Conservation (phyloP, 1,140 invertebrate genomes). For the Trichomalopsis sarcophagae region DNA sequence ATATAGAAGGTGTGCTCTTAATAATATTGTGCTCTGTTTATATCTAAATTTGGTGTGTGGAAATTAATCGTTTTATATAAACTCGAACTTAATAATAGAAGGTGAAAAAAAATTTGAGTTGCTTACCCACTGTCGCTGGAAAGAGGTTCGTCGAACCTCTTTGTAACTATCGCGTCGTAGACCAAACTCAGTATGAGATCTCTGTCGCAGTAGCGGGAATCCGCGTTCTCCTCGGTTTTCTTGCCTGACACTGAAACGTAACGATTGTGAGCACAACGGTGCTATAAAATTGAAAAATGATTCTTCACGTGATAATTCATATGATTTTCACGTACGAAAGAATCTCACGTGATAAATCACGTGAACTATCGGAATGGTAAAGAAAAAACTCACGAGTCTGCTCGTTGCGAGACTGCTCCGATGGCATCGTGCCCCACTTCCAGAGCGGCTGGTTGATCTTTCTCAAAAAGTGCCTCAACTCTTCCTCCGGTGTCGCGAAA, state of each 20-base stretch:
- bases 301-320: no score
- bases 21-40: neutral
- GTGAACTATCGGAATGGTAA: no score
- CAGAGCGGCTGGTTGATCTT: slow-evolving; percentile 79
- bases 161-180: slow-evolving; percentile 90
- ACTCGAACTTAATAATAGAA: neutral
- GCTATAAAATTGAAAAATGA: no score
- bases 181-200: slow-evolving; percentile 88
- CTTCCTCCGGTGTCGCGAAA: slow-evolving; percentile 79
- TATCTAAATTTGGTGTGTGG: slow-evolving; percentile 23
- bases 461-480: slow-evolving; percentile 85
- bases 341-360: no score
- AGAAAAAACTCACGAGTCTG: slow-evolving; percentile 38
- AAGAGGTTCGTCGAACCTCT: slow-evolving; percentile 86
- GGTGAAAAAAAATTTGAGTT: slow-evolving; percentile 56
- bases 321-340: no score
- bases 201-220: slow-evolving; percentile 85
- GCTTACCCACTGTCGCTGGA: slow-evolving; percentile 82
- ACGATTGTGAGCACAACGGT: no score
- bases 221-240: slow-evolving; percentile 74
- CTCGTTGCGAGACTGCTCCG: slow-evolving; percentile 40
- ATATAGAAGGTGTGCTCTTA: slow-evolving; percentile 12
- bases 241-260: slow-evolving; percentile 69
- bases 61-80: slow-evolving; percentile 15
- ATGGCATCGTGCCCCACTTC: slow-evolving; percentile 48